A percentile compares a stretch with the other conserved stretches of the same genome.
phyloP scores from a whole-genome alignment of 2,888 invertebrate genomes.

The Apeira syringaria region DNA sequence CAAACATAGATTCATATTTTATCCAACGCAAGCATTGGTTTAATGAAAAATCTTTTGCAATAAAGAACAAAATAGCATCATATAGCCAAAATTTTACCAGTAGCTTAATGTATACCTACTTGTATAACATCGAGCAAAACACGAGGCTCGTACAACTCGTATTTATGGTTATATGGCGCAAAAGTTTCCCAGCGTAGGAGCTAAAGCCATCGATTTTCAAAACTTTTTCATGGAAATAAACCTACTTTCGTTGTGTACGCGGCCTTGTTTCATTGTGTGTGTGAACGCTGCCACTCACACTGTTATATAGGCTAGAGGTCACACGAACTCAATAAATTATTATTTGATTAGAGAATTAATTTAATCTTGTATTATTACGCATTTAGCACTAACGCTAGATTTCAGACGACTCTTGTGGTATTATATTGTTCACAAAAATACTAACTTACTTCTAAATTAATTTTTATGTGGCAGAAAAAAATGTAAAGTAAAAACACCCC shows the following conservation, averaged over 20 bases:
- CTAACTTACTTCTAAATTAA: too few relatives aligned
- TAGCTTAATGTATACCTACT: slow-evolving; percentile 35
- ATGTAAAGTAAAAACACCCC: too few relatives aligned
- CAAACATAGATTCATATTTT: slow-evolving; percentile 1
- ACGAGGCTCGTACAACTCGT: slow-evolving; percentile 59
- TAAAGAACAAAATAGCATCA: slow-evolving; percentile 50
- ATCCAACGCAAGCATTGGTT: slow-evolving; percentile 16
- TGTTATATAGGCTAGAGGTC: slow-evolving; percentile 55
- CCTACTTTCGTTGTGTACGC: slow-evolving; percentile 79
- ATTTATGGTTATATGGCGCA: slow-evolving; percentile 81
- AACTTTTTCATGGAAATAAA: slow-evolving; percentile 85
- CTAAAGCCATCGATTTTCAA: slow-evolving; percentile 84
- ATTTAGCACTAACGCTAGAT: too few relatives aligned
- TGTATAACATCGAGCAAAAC: slow-evolving; percentile 65
- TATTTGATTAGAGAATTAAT: slow-evolving; percentile 11
- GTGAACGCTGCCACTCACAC: slow-evolving; percentile 56
- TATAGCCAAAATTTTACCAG: slow-evolving; percentile 56
- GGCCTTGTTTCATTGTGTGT: slow-evolving; percentile 51
- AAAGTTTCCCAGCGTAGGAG: slow-evolving; percentile 81
- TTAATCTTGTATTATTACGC: too few relatives aligned
- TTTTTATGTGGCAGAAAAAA: too few relatives aligned
- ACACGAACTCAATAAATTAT: slow-evolving; percentile 53
- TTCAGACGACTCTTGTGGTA: too few relatives aligned
- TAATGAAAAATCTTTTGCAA: slow-evolving; percentile 40
- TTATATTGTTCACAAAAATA: too few relatives aligned